These are phyloP conservation scores for Pandemis cinnamomeana DNA, from an alignment of 2,888 invertebrate species.

Conservation along the genomic window DNA sequence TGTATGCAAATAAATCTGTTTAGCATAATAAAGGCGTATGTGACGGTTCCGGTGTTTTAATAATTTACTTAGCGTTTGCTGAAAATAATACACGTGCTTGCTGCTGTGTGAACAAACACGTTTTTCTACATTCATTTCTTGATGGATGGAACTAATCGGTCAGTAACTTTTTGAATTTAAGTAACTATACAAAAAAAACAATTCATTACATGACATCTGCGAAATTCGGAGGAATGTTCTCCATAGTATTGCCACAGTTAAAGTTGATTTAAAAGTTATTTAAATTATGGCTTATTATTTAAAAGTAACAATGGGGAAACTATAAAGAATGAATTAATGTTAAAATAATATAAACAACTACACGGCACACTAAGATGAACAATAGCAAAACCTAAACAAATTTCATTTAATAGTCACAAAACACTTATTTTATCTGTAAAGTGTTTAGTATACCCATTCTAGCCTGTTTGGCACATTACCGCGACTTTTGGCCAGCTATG, in stretches of 20 bases:
- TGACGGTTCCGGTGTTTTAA: conserved; percentile 3
- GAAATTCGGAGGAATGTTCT: too few relatives aligned
- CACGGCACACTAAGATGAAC: background rate
- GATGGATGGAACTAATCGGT: conserved; percentile 26
- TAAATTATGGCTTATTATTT: too few relatives aligned
- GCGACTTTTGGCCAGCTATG: conserved; percentile 26
- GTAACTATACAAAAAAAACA: background rate
- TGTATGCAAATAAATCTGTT: conserved; percentile 34
- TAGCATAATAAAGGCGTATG: conserved; percentile 24
- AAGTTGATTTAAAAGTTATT: too few relatives aligned
- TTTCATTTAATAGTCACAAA: background rate
- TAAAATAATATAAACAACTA: background rate
- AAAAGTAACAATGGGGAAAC: too few relatives aligned
- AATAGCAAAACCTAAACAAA: background rate
- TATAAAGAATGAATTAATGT: background rate
- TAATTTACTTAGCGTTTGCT: conserved; percentile 10
- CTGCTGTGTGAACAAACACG: background rate
- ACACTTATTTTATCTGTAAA: conserved; percentile 28
- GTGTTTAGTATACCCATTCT: conserved; percentile 15
- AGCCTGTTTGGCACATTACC: conserved; percentile 9
- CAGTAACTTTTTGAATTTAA: conserved; percentile 9
- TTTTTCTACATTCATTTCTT: background rate
- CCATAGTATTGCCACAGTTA: too few relatives aligned
- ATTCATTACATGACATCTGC: background rate
- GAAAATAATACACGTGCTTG: conserved; percentile 6